phyloP scores from a whole-genome alignment of 2,113 vertebrate genomes.

The Dissostichus mawsoni region DNA sequence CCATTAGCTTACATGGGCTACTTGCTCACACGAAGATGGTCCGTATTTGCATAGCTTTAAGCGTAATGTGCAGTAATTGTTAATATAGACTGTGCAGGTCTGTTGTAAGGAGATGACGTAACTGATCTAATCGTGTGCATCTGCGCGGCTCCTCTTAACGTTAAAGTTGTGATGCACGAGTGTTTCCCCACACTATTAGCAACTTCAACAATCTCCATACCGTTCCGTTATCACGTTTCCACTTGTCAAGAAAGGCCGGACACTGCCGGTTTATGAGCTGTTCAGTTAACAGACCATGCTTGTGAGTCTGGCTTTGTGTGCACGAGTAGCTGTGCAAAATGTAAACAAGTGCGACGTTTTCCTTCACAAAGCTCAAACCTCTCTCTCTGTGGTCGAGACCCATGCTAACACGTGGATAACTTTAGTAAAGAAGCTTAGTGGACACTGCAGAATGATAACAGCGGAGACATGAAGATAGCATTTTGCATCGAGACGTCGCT shows the following conservation, averaged over 20 bases:
- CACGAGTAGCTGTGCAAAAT: too few relatives aligned
- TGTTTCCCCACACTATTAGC: constrained; percentile 11
- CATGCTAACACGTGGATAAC: too few relatives aligned
- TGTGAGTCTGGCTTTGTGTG: too few relatives aligned
- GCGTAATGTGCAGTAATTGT: not conserved
- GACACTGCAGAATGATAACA: not conserved
- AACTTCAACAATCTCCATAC: not conserved
- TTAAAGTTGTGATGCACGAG: not conserved
- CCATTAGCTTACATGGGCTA: constrained; percentile 53
- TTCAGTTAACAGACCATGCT: too few relatives aligned
- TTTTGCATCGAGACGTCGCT: constrained; percentile 11
- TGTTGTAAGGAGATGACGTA: not conserved
- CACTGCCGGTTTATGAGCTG: not conserved
- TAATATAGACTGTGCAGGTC: not conserved
- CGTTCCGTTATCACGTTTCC: not conserved
- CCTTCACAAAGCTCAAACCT: too few relatives aligned
- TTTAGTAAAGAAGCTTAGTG: too few relatives aligned
- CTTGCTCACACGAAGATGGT: constrained; percentile 16
- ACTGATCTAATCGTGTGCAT: constrained; percentile 9
- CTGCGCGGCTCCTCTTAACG: not conserved
- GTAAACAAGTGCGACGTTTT: too few relatives aligned
- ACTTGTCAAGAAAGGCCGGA: constrained; percentile 10
- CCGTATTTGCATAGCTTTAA: constrained; percentile 3
- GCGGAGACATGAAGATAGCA: not conserved
- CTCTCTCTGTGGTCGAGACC: too few relatives aligned